phyloP scores from a whole-genome alignment of 2,797 vertebrate species.

The Gymnopithys bicolor region DNA sequence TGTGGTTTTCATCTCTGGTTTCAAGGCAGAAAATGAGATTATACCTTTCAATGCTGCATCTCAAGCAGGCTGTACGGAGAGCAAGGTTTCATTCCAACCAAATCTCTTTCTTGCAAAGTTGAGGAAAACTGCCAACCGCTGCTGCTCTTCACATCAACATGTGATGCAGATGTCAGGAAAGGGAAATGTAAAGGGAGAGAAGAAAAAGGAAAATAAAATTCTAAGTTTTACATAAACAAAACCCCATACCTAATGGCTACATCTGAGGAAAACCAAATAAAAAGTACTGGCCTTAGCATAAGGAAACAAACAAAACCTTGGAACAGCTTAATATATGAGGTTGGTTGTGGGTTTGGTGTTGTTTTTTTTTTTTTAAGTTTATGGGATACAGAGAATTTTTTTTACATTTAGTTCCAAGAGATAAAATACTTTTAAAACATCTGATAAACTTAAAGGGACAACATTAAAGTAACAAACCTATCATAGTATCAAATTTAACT shows the following conservation, averaged over 20 bases:
- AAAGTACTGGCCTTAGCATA: neutral
- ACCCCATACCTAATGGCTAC: constrained; percentile 34
- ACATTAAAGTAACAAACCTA: constrained; percentile 29
- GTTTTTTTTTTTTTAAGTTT: neutral
- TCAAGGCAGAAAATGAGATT: constrained; percentile 64
- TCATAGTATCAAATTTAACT: neutral
- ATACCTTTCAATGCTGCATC: constrained; percentile 77
- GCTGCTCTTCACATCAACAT: constrained; percentile 65
- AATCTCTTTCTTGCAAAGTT: constrained; percentile 44
- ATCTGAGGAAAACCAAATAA: constrained; percentile 50
- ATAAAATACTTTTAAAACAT: constrained; percentile 11
- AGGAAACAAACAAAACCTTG: constrained; percentile 35
- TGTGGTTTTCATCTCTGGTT: constrained; percentile 66
- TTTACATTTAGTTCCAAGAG: neutral
- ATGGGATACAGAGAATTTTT: constrained; percentile 25
- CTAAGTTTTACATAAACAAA: constrained; percentile 67
- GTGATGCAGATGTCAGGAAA: constrained; percentile 47
- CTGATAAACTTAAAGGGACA: constrained; percentile 30
- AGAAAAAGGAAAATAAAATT: constrained; percentile 62
- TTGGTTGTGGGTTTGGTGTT: neutral
- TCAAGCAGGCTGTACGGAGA: constrained; percentile 63
- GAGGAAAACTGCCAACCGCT: constrained; percentile 71
- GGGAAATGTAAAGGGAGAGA: constrained; percentile 48
- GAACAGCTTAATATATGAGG: constrained; percentile 26
- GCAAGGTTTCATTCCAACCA: constrained; percentile 73